Conservation (phyloP, 2,797 vertebrate species). For the Microctenopoma stevenorrisi region DNA sequence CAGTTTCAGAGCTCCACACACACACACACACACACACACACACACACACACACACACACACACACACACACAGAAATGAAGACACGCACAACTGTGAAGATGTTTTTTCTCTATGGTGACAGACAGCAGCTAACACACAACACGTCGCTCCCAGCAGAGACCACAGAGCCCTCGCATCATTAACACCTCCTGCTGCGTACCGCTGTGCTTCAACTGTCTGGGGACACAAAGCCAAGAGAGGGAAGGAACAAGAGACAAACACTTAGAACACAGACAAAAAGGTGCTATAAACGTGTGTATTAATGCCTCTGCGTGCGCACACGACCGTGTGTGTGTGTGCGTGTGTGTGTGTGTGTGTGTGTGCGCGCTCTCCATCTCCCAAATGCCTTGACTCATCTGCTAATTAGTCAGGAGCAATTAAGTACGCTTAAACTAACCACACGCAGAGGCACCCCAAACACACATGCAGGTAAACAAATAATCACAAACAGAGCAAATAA, state of each 20-base stretch:
- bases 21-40: conserved; percentile 12
- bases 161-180: conserved; percentile 78
- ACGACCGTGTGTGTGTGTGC: neutral
- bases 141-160: conserved; percentile 75
- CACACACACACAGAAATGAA: conserved; percentile 9
- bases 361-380: conserved; percentile 47
- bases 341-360: conserved; percentile 9
- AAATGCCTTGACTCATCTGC: conserved; percentile 72
- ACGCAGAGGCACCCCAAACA: conserved; percentile 53
- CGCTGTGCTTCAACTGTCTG: conserved; percentile 55
- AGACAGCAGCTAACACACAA: conserved; percentile 76
- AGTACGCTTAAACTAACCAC: conserved; percentile 70
- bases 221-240: conserved; percentile 56
- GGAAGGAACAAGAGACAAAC: conserved; percentile 49
- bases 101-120: conserved; percentile 76
- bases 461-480: conserved; percentile 73
- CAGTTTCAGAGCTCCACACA: conserved; percentile 11
- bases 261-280: conserved; percentile 53
- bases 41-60: neutral
- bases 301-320: conserved; percentile 5
- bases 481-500: conserved; percentile 45
- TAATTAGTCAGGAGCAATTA: conserved; percentile 81
- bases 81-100: conserved; percentile 53
- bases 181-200: conserved; percentile 76
- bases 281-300: conserved; percentile 53